These are phyloP conservation scores for Typhlichthys subterraneus DNA, from an alignment of 2,797 vertebrate genomes.

Conservation along the genomic window DNA sequence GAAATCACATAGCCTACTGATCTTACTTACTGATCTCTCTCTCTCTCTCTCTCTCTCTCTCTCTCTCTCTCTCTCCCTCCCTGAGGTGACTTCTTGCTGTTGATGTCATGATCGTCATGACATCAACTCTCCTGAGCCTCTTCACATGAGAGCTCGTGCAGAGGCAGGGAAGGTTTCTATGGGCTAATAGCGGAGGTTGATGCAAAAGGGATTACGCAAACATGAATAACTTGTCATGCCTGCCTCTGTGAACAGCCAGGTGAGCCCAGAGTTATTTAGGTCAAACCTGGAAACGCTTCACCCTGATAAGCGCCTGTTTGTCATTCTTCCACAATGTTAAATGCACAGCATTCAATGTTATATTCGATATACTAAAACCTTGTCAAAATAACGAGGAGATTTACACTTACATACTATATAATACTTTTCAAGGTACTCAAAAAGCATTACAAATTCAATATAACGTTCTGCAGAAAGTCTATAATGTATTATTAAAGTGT, in stretches of 20 bases:
- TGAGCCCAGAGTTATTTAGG: neutral
- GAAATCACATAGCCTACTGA: too few relatives aligned
- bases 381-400: neutral
- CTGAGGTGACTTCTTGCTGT: slow-evolving; percentile 57
- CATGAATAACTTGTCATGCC: too few relatives aligned
- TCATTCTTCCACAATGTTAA: neutral
- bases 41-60: neutral
- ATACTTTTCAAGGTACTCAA: too few relatives aligned
- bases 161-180: slow-evolving; percentile 25
- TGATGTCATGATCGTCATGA: slow-evolving; percentile 61
- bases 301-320: neutral
- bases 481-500: too few relatives aligned
- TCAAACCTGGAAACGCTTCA: neutral
- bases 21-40: neutral
- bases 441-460: too few relatives aligned
- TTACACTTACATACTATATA: too few relatives aligned
- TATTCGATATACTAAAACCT: neutral
- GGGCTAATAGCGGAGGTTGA: slow-evolving; percentile 2
- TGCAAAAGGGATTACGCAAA: neutral
- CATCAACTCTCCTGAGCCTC: slow-evolving; percentile 46
- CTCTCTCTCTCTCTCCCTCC: slow-evolving; percentile 13
- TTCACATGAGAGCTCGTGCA: slow-evolving; percentile 20
- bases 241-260: neutral
- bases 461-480: too few relatives aligned
- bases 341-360: neutral